These are phyloP conservation scores for Psophia crepitans DNA, from an alignment of 2,113 vertebrate species.

Conservation along the genomic window DNA sequence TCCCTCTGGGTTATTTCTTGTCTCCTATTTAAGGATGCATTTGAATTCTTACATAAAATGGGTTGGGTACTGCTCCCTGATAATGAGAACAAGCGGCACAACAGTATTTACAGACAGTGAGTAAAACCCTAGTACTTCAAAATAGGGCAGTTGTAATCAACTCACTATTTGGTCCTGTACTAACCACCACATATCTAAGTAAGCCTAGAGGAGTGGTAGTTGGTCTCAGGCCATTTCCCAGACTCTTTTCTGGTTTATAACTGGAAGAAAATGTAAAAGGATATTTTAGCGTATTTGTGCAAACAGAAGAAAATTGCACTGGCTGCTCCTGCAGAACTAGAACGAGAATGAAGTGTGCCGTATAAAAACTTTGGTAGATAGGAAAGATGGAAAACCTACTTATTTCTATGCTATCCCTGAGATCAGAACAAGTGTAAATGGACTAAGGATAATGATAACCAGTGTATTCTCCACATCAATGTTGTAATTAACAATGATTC, in stretches of 20 bases:
- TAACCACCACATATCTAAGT: background rate
- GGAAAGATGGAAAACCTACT: background rate
- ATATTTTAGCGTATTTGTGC: background rate
- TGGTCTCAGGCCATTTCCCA: background rate
- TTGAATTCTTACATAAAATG: background rate
- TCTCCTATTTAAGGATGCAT: background rate
- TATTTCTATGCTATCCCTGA: background rate
- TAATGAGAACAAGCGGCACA: background rate
- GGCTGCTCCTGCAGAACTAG: background rate
- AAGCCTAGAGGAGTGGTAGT: background rate
- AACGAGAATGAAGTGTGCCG: accelerated
- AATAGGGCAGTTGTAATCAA: background rate
- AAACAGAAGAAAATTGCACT: background rate
- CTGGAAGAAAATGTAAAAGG: background rate
- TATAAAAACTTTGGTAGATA: background rate
- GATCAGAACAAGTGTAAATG: background rate
- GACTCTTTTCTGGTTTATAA: background rate
- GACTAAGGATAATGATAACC: background rate
- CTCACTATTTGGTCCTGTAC: background rate
- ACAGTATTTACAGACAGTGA: background rate
- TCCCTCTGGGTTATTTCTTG: background rate
- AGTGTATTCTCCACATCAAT: background rate
- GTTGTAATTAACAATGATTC: background rate
- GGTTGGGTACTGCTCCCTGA: background rate
- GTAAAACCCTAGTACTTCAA: background rate